These are phyloP conservation scores for Sebastes matsubarae DNA, from an alignment of 2,797 vertebrate genomes.

Conservation along the genomic window DNA sequence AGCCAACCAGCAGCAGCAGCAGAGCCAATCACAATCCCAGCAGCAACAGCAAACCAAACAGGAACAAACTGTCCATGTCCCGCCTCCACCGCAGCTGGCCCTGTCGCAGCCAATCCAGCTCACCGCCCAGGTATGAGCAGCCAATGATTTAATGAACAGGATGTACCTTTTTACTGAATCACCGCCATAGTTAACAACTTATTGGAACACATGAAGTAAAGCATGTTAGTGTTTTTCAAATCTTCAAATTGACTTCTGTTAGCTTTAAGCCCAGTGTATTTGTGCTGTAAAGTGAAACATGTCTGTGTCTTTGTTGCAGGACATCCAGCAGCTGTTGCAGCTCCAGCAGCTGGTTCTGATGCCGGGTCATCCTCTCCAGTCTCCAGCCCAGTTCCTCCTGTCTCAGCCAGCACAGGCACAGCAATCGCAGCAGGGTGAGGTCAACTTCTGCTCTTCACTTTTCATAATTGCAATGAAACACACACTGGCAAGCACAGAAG, in stretches of 20 bases:
- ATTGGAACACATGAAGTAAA: neutral
- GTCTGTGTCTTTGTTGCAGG: slow-evolving; percentile 70
- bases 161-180: neutral
- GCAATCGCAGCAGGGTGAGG: slow-evolving; percentile 88
- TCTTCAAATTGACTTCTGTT: neutral
- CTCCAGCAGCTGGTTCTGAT: slow-evolving; percentile 92
- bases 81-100: slow-evolving; percentile 84
- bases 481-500: neutral
- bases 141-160: neutral
- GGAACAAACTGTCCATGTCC: slow-evolving; percentile 68
- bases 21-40: slow-evolving; percentile 65
- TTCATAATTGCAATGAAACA: neutral
- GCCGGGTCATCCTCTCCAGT: slow-evolving; percentile 90
- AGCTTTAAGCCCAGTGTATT: neutral
- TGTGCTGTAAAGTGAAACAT: neutral
- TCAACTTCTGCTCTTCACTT: neutral
- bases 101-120: slow-evolving; percentile 94
- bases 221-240: no score
- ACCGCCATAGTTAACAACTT: neutral
- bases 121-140: slow-evolving; percentile 89
- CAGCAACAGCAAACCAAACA: slow-evolving; percentile 72
- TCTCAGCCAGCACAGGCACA: slow-evolving; percentile 87
- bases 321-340: slow-evolving; percentile 93
- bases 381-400: slow-evolving; percentile 92
- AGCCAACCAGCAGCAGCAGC: slow-evolving; percentile 72